phyloP scores from a whole-genome alignment of 2,113 vertebrate genomes.

The Pomatorhinus ruficollis region DNA sequence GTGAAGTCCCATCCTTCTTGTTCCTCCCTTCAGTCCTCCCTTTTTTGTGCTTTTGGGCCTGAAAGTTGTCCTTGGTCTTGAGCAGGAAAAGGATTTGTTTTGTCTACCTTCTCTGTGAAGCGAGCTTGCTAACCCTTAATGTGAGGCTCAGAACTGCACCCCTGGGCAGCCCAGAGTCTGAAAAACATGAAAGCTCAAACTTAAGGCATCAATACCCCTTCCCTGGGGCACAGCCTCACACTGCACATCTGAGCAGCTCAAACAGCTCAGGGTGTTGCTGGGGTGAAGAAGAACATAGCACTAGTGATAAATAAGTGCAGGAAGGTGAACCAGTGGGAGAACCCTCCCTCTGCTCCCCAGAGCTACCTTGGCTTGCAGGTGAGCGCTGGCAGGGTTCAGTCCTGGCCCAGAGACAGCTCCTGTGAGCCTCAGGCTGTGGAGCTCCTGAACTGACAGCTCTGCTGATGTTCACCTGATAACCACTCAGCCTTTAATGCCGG shows the following conservation, averaged over 20 bases:
- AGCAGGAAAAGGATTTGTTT: neutral
- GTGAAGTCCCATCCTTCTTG: neutral
- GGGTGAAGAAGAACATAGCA: accelerated
- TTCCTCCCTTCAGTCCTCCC: neutral
- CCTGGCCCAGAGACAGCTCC: neutral
- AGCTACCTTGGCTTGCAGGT: neutral
- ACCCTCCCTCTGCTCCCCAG: neutral
- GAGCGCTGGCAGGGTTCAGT: neutral
- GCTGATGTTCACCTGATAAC: neutral
- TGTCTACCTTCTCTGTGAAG: neutral
- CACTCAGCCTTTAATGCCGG: neutral
- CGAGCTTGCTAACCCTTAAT: neutral
- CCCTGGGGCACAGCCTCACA: neutral
- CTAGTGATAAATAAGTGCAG: neutral
- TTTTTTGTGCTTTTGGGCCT: neutral
- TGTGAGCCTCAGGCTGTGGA: neutral
- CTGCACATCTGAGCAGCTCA: neutral
- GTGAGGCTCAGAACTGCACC: neutral
- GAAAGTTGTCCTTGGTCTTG: neutral
- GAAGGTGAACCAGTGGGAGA: neutral
- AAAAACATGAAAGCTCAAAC: neutral
- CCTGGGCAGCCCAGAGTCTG: neutral
- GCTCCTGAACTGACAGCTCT: neutral
- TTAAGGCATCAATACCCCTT: neutral
- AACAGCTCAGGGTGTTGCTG: neutral